These are phyloP conservation scores for Sogatella furcifera DNA, from an alignment of 1,140 invertebrate species.

Conservation along the genomic window DNA sequence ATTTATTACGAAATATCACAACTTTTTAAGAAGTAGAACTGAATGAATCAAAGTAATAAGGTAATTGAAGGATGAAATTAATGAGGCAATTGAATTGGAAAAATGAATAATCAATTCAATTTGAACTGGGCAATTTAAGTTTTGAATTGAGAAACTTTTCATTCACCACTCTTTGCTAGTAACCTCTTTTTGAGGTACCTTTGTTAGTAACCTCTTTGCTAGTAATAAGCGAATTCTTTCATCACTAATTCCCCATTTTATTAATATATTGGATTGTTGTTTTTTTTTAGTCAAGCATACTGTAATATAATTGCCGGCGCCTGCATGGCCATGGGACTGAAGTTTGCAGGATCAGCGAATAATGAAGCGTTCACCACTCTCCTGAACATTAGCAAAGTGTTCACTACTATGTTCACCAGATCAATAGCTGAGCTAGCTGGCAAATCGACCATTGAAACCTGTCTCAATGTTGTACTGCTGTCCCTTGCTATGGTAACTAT, in stretches of 20 bases:
- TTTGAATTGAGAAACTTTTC: too few species aligned
- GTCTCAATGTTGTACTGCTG: conserved; percentile 71
- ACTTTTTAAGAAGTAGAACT: too few species aligned
- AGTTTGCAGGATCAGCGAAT: conserved; percentile 87
- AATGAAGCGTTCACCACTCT: conserved; percentile 66
- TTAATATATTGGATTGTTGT: background rate
- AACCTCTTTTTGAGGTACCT: too few species aligned
- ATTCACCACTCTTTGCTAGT: too few species aligned
- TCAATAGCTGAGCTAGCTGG: conserved; percentile 78
- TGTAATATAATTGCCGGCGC: conserved; percentile 92
- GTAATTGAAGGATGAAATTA: too few species aligned
- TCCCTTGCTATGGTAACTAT: conserved; percentile 59
- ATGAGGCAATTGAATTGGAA: too few species aligned
- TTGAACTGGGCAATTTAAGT: too few species aligned
- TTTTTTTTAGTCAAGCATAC: conserved; percentile 73
- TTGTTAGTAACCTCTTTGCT: too few species aligned
- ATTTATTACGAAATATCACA: too few species aligned
- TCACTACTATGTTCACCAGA: conserved; percentile 50
- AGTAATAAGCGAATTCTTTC: conserved; percentile 16
- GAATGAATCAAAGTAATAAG: too few species aligned
- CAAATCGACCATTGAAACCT: conserved; percentile 80
- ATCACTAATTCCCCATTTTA: conserved; percentile 19
- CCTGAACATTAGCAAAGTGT: conserved; percentile 52
- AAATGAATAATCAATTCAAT: too few species aligned
- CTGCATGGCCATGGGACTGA: conserved; percentile 85